Evolutionary conservation across 2,797 vertebrate species (phyloP).

Genomic region (Typhlichthys subterraneus): DNA sequence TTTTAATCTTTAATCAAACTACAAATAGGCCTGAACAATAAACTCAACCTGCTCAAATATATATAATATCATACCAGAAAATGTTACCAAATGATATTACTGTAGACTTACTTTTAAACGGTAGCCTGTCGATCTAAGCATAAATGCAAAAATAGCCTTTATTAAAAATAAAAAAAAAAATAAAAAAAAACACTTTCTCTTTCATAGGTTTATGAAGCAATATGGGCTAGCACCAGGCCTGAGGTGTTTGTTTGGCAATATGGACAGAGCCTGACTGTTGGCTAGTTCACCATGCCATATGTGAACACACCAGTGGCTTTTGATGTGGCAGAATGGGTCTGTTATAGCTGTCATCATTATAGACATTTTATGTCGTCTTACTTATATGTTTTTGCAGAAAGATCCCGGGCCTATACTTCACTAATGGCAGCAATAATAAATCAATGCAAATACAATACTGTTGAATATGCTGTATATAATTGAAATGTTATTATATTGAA

Average conservation of each 20-base stretch:
- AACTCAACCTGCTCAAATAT: neutral
- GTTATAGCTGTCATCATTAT: slow-evolving; percentile 71
- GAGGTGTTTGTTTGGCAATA: slow-evolving; percentile 78
- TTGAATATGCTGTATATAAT: neutral
- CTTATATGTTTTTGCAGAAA: slow-evolving; percentile 34
- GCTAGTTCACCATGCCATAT: slow-evolving; percentile 74
- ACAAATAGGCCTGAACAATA: no score
- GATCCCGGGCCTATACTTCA: neutral
- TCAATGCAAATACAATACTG: neutral
- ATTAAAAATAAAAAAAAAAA: no score
- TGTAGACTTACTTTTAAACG: neutral
- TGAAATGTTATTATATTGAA: neutral
- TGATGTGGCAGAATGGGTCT: slow-evolving; percentile 73
- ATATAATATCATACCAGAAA: neutral
- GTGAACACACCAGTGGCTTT: slow-evolving; percentile 74
- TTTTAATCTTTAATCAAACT: no score
- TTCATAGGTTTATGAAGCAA: slow-evolving; percentile 54
- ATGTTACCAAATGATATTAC: neutral
- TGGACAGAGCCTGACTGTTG: slow-evolving; percentile 74
- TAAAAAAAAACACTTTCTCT: neutral
- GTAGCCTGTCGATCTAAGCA: no score
- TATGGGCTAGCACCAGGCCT: slow-evolving; percentile 72
- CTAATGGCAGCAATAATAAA: neutral
- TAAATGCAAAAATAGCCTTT: no score
- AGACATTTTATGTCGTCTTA: slow-evolving; percentile 60